These are phyloP conservation scores for Trachops cirrhosus DNA, from an alignment of 2,797 vertebrate species.

Conservation along the genomic window DNA sequence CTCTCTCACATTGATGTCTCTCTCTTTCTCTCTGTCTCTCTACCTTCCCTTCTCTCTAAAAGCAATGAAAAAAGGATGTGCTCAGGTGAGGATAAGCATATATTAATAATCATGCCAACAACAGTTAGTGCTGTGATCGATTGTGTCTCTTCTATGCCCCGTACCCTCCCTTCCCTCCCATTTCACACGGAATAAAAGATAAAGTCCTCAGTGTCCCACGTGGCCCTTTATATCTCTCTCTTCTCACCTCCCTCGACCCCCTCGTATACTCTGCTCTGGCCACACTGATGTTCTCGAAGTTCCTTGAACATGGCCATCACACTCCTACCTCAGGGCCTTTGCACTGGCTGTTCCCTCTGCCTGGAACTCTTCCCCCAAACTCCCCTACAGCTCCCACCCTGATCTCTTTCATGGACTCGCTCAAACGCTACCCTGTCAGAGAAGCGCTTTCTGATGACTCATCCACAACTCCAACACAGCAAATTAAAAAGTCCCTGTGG, in stretches of 20 bases:
- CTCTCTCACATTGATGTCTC: too few species aligned
- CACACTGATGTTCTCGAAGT: background rate
- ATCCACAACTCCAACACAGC: background rate
- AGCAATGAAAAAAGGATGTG: too few species aligned
- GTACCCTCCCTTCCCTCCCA: background rate
- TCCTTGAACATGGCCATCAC: rapidly evolving
- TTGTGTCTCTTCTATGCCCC: rapidly evolving
- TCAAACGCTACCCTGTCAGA: background rate
- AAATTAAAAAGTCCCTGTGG: background rate
- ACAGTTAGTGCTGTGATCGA: background rate
- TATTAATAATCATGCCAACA: background rate
- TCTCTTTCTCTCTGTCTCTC: too few species aligned
- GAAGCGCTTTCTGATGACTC: background rate
- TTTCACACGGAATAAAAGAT: background rate
- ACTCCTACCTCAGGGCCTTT: background rate
- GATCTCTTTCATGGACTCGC: background rate
- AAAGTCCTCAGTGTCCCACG: rapidly evolving
- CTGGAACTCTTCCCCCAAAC: background rate
- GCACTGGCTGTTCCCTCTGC: background rate
- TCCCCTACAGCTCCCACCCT: background rate
- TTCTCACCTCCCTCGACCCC: background rate
- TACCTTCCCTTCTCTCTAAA: too few species aligned
- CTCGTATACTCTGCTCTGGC: background rate
- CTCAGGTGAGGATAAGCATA: too few species aligned
- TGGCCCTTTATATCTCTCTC: background rate